A percentile compares a stretch with the other conserved stretches of the same genome.
These are phyloP conservation scores for Gasteruption jaculator DNA, from an alignment of 2,888 invertebrate genomes.

Conservation along the genomic window DNA sequence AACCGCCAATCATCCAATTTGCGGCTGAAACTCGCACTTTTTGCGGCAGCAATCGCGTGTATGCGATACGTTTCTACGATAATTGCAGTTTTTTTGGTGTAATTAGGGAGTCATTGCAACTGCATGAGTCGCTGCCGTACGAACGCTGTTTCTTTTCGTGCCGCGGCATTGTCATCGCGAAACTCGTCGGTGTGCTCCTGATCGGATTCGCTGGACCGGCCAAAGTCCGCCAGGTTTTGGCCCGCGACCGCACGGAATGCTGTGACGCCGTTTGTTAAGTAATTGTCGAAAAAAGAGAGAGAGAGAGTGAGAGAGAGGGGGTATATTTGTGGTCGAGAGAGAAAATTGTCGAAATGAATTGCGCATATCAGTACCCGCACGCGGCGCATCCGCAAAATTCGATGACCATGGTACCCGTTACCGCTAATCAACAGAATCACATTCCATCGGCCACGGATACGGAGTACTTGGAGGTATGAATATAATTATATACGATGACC, in stretches of 20 bases:
- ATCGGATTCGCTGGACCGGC: too few species aligned
- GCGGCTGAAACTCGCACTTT: too few species aligned
- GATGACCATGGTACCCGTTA: constrained; percentile 38
- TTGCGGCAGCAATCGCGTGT: too few species aligned
- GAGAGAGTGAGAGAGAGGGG: constrained; percentile 4
- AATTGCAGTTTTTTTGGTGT: too few species aligned
- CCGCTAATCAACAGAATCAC: constrained; percentile 35
- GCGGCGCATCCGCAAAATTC: constrained; percentile 43
- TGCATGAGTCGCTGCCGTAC: too few species aligned
- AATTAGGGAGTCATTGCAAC: too few species aligned
- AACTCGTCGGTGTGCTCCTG: too few species aligned
- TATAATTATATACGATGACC: background rate
- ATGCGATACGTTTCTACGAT: too few species aligned
- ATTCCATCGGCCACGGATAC: constrained; percentile 38
- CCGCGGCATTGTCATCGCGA: too few species aligned
- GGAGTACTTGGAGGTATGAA: constrained; percentile 46
- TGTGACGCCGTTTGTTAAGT: constrained; percentile 13
- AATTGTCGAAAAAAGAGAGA: background rate
- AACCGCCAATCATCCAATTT: too few species aligned
- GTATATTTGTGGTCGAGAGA: background rate
- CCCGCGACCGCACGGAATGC: constrained; percentile 1
- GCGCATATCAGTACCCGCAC: constrained; percentile 48
- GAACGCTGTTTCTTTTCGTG: too few species aligned
- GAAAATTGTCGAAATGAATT: constrained; percentile 37
- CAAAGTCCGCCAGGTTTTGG: constrained; percentile 6